phyloP scores from a whole-genome alignment of 2,113 vertebrate species.

The Clarias gariepinus region DNA sequence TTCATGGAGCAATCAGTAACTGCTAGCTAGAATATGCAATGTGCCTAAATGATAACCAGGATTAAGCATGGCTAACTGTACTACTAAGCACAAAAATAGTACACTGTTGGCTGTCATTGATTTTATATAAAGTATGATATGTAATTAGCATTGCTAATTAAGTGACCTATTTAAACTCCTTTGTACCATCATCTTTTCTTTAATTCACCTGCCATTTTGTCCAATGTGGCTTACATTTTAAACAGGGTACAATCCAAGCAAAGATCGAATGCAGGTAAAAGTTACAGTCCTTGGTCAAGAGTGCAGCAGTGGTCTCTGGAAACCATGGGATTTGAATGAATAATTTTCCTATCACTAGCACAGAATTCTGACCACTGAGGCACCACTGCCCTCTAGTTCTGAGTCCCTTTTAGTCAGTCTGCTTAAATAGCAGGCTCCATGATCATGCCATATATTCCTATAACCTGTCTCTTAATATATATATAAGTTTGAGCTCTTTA shows the following conservation, averaged over 20 bases:
- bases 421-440: neutral
- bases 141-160: constrained; percentile 21
- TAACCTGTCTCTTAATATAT: constrained; percentile 5
- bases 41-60: neutral
- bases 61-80: neutral
- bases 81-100: constrained; percentile 9
- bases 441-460: neutral
- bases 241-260: neutral
- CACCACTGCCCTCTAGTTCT: constrained; percentile 32
- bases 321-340: neutral
- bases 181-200: neutral
- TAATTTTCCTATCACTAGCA: neutral
- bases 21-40: neutral
- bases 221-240: constrained; percentile 11
- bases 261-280: neutral
- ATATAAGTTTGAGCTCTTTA: neutral
- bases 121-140: neutral
- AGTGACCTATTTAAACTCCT: neutral
- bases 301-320: neutral
- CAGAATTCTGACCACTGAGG: neutral
- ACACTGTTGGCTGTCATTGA: neutral
- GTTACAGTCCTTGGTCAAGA: neutral
- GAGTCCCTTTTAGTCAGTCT: constrained; percentile 6
- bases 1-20: too few relatives aligned
- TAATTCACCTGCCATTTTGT: constrained; percentile 2